phyloP scores from a whole-genome alignment of 2,113 vertebrate species.

The Mohoua ochrocephala region DNA sequence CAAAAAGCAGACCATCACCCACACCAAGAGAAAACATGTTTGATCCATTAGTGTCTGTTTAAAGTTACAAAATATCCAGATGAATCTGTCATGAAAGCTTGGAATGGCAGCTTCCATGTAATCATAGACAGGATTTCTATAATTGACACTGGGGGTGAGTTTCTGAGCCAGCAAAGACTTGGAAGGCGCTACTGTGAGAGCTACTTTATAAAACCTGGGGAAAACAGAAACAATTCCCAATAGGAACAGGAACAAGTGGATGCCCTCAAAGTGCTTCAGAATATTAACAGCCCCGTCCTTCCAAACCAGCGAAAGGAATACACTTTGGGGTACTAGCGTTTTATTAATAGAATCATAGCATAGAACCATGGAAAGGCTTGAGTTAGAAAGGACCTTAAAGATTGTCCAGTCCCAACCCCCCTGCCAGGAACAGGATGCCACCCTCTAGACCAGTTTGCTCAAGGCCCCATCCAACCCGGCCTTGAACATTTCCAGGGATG shows the following conservation, averaged over 20 bases:
- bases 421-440: background rate
- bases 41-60: background rate
- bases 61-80: background rate
- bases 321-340: background rate
- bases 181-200: background rate
- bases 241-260: background rate
- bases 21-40: background rate
- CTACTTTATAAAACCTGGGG: background rate
- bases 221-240: background rate
- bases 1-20: background rate
- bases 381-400: background rate
- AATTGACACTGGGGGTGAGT: background rate
- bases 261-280: background rate
- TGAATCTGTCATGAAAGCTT: background rate
- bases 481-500: background rate
- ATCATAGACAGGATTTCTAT: background rate
- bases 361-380: background rate
- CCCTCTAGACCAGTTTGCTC: background rate
- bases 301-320: background rate
- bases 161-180: background rate
- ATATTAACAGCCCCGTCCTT: background rate
- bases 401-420: background rate
- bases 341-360: background rate
- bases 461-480: background rate
- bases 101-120: background rate